phyloP scores from a whole-genome alignment of 2,113 vertebrate species.

The Trichomycterus rosablanca region DNA sequence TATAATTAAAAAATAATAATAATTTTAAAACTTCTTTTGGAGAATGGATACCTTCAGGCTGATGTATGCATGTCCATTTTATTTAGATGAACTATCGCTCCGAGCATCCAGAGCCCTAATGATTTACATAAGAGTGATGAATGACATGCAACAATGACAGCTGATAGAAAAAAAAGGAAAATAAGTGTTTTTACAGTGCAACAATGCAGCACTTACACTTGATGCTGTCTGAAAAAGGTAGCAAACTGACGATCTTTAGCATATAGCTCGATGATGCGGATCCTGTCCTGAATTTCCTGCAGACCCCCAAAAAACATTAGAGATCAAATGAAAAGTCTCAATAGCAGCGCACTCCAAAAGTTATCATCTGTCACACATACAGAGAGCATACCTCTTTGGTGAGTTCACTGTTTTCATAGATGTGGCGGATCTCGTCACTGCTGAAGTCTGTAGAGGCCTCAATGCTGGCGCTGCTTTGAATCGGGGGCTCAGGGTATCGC shows the following conservation, averaged over 20 bases:
- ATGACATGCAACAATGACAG: not conserved
- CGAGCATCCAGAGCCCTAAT: conserved; percentile 57
- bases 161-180: conserved; percentile 15
- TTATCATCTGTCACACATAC: not conserved
- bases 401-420: conserved; percentile 88
- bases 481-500: conserved; percentile 70
- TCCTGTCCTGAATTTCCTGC: conserved; percentile 94
- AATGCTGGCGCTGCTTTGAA: conserved; percentile 75
- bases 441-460: conserved; percentile 86
- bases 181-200: not conserved
- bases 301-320: conserved; percentile 29
- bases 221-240: conserved; percentile 86
- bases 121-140: conserved; percentile 11
- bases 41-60: too few species aligned
- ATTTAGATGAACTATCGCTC: conserved; percentile 58
- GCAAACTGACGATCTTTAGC: conserved; percentile 90
- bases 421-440: conserved; percentile 89
- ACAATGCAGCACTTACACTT: conserved; percentile 74
- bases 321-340: not conserved
- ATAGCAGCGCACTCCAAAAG: not conserved
- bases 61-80: conserved; percentile 12
- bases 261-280: conserved; percentile 90
- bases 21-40: too few species aligned
- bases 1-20: not conserved
- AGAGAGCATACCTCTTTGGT: conserved; percentile 77